Evolutionary conservation across 2,888 invertebrate genomes (phyloP).

Genomic region (Pyrochroa serraticornis): DNA sequence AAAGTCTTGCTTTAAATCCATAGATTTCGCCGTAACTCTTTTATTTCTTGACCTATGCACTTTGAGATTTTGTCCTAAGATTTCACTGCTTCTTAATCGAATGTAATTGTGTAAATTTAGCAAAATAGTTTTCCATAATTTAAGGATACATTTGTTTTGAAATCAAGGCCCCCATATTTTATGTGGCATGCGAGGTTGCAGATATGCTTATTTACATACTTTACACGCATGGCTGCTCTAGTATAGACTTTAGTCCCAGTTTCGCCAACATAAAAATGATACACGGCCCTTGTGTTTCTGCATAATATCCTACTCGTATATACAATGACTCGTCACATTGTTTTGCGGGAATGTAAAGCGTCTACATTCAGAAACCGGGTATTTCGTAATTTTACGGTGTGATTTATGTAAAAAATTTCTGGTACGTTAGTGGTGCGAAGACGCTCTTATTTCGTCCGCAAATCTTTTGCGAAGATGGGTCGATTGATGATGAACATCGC

Average conservation of each 20-base stretch:
- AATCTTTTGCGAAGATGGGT: neutral
- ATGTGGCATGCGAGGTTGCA: slow-evolving; percentile 42
- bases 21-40: too few species aligned
- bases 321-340: slow-evolving; percentile 45
- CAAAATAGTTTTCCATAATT: too few species aligned
- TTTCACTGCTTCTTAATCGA: too few species aligned
- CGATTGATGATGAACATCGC: neutral
- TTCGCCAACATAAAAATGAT: slow-evolving; percentile 53
- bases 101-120: too few species aligned
- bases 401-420: slow-evolving; percentile 19
- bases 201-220: slow-evolving; percentile 52
- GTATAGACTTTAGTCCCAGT: slow-evolving; percentile 49
- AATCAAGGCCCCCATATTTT: slow-evolving; percentile 33
- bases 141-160: slow-evolving; percentile 21
- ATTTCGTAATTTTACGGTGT: slow-evolving; percentile 24
- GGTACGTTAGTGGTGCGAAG: slow-evolving; percentile 12
- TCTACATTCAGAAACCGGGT: slow-evolving; percentile 21
- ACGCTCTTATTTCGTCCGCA: slow-evolving; percentile 3
- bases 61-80: too few species aligned
- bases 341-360: slow-evolving; percentile 43
- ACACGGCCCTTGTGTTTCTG: slow-evolving; percentile 48
- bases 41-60: too few species aligned
- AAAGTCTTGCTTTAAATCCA: too few species aligned
- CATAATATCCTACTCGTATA: slow-evolving; percentile 45
- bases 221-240: slow-evolving; percentile 51